Conservation (phyloP, 2,797 vertebrate species). For the Macrochelys suwanniensis region DNA sequence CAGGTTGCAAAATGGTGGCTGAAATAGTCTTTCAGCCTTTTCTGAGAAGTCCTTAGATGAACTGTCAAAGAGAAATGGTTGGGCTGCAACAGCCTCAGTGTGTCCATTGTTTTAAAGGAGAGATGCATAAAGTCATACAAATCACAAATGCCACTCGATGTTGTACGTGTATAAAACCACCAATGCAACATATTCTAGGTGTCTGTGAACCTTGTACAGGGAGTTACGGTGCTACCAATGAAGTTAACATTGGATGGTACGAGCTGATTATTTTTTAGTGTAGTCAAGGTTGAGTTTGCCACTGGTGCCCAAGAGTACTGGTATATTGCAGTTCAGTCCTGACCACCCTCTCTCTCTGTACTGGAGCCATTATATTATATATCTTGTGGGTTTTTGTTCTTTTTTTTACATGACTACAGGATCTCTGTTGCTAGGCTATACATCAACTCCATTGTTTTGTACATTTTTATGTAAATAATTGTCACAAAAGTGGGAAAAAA, state of each 20-base stretch:
- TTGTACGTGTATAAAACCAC: fast-evolving
- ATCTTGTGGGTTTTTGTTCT: constrained; percentile 42
- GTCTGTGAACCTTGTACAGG: constrained; percentile 30
- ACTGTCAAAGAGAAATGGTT: fast-evolving
- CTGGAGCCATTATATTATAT: constrained; percentile 64
- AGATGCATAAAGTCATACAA: not conserved
- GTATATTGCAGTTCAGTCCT: constrained; percentile 45
- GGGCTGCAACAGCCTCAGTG: not conserved
- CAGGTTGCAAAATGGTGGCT: fast-evolving
- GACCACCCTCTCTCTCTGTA: constrained; percentile 57
- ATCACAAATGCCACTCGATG: not conserved
- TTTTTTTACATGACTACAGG: constrained; percentile 34
- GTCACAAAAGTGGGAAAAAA: constrained; percentile 84
- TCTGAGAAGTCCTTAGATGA: not conserved
- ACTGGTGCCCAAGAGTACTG: constrained; percentile 6
- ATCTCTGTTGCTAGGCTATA: constrained; percentile 73
- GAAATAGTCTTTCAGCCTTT: not conserved
- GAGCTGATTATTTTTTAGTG: constrained; percentile 52
- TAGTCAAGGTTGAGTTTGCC: constrained; percentile 61
- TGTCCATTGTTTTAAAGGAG: fast-evolving
- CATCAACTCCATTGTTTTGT: constrained; percentile 81
- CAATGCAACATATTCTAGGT: not conserved
- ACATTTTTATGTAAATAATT: constrained; percentile 93
- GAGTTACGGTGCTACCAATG: constrained; percentile 34
- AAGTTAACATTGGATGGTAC: not conserved